These are phyloP conservation scores for Leucoptera coffeella DNA, from an alignment of 2,888 invertebrate species.

Conservation along the genomic window DNA sequence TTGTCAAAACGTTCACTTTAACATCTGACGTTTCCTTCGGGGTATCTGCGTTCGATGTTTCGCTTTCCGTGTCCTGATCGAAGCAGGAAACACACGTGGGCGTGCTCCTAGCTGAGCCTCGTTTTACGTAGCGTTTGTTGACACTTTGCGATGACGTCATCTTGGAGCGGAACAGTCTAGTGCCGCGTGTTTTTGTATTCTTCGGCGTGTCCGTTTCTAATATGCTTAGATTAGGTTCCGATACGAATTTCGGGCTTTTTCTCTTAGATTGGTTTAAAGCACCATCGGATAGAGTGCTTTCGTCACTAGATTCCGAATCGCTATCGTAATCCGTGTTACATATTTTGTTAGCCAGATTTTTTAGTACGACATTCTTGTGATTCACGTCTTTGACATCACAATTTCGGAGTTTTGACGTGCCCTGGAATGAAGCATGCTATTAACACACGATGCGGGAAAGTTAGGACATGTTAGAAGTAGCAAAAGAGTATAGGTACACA, in stretches of 20 bases:
- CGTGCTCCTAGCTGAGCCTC: conserved; percentile 18
- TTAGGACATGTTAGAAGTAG: too few species aligned
- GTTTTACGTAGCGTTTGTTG: conserved; percentile 37
- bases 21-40: conserved; percentile 10
- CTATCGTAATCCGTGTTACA: conserved; percentile 29
- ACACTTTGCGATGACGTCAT: conserved; percentile 20
- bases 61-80: conserved; percentile 27
- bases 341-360: conserved; percentile 38
- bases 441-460: conserved; percentile 13
- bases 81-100: conserved; percentile 41
- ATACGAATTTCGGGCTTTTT: conserved; percentile 40
- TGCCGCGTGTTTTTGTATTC: conserved; percentile 25
- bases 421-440: conserved; percentile 13
- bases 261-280: conserved; percentile 25
- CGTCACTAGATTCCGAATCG: conserved; percentile 27
- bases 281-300: conserved; percentile 39
- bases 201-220: conserved; percentile 35
- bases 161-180: conserved; percentile 35
- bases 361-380: conserved; percentile 37
- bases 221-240: conserved; percentile 38
- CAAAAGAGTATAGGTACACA: too few species aligned
- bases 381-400: conserved; percentile 28
- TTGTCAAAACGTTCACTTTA: conserved; percentile 19
- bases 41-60: conserved; percentile 13
- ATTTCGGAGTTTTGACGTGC: too few species aligned